Evolutionary conservation across 64 coral and sea anemone genomes (phyloP).

Genomic region (Montipora cactus): DNA sequence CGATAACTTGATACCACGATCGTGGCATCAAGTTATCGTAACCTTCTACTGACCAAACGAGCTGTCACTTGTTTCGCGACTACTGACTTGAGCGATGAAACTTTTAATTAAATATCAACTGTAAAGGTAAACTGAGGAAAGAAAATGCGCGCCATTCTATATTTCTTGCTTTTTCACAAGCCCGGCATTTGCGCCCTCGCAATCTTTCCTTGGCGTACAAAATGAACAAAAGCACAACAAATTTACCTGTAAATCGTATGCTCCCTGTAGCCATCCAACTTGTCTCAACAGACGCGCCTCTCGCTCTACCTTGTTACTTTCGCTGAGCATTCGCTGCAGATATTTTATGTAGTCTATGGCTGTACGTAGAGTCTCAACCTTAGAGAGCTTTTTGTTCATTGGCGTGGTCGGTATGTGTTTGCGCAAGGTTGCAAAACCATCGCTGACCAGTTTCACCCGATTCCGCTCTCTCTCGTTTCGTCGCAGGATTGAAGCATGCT

Average conservation of each 20-base stretch:
- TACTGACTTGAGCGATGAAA: neutral
- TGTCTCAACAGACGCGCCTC: constrained; percentile 73
- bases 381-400: constrained; percentile 95
- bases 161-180: neutral
- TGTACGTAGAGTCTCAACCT: constrained; percentile 90
- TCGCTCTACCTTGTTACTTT: constrained; percentile 81
- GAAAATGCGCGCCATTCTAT: neutral
- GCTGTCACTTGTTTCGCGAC: neutral
- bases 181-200: neutral
- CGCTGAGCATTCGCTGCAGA: constrained; percentile 86
- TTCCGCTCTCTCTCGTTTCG: constrained; percentile 94
- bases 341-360: constrained; percentile 95
- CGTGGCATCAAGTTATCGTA: constrained; percentile 3
- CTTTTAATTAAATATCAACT: neutral
- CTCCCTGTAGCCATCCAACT: constrained; percentile 77
- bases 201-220: constrained; percentile 1
- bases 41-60: constrained; percentile 12
- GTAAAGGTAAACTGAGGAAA: neutral
- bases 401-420: constrained; percentile 83
- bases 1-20: constrained; percentile 21
- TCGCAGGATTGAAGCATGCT: constrained; percentile 84
- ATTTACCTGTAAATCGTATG: constrained; percentile 86
- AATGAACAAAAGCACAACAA: constrained; percentile 46
- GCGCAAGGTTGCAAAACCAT: constrained; percentile 86
- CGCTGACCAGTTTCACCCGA: constrained; percentile 91